phyloP scores from a whole-genome alignment of 2,797 vertebrate genomes.

The Caiman crocodilus region DNA sequence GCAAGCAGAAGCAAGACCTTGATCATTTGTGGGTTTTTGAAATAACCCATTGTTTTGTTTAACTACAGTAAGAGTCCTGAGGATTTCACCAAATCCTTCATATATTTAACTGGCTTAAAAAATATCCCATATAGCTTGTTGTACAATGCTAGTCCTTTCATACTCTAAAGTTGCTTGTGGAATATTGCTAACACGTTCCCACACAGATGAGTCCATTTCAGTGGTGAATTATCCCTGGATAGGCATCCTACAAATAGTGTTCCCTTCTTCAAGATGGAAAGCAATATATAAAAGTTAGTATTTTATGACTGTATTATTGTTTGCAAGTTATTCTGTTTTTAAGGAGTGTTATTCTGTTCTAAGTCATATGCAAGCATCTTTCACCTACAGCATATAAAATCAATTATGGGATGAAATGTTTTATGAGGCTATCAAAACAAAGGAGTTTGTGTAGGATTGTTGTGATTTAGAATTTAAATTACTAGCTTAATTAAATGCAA shows the following conservation, averaged over 20 bases:
- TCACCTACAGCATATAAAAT: not conserved
- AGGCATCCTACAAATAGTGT: not conserved
- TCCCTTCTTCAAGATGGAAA: not conserved
- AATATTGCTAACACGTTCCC: not conserved
- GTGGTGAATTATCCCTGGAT: not conserved
- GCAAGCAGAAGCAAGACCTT: not conserved
- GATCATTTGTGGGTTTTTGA: not conserved
- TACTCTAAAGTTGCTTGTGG: rapidly evolving
- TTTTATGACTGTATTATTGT: not conserved
- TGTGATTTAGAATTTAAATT: not conserved
- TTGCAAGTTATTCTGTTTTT: not conserved
- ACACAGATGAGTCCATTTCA: rapidly evolving
- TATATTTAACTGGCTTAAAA: not conserved
- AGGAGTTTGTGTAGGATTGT: not conserved
- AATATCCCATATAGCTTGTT: not conserved
- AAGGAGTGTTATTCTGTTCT: not conserved
- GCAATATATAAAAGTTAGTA: not conserved
- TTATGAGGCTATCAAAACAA: not conserved
- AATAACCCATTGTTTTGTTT: not conserved
- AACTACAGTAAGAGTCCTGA: not conserved
- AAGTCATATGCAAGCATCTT: not conserved
- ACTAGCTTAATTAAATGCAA: conserved; percentile 12
- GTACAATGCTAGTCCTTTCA: not conserved
- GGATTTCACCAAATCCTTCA: not conserved
- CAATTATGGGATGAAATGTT: not conserved